Evolutionary conservation across 2,113 vertebrate species (phyloP), one percentile per base, ranked within the genome.

Genomic region (Sisor rabdophorus): DNA sequence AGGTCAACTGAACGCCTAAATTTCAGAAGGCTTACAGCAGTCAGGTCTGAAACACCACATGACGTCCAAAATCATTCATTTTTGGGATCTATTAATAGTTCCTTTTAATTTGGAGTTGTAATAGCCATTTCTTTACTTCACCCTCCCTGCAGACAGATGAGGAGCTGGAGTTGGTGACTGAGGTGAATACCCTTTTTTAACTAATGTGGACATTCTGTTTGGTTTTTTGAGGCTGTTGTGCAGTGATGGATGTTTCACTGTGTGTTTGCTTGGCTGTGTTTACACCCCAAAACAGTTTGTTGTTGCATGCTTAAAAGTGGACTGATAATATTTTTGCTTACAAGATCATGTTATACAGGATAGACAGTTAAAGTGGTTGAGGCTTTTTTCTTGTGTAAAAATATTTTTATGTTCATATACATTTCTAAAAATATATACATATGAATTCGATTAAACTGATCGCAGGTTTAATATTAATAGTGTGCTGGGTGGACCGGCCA

Each of bases 121-220:
- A 83, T 74, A 17, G 22, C 53, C 48, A 40, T 79, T 64, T 74
- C 78, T 63, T 76, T 28, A 17, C 16, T 44, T 58, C 80, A 65
- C 81, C 82, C 83, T 44, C 40, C 76, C 74, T 72, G 81, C 95
- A 98, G 95, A 95, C 95, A 55, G 96, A 98, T 88, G 95, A 98
- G 84, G 96, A 98, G 87, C 89, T 98, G 93, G 95, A 97, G 87
- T 91, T 98, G 96, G 96, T 98, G 92, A 98, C 94, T 95, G 91
- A 90, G 90, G 91, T 92, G 90, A 91, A 90, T 87, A 89, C 81
- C 80, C 79, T n/a, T 79, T 81, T 80, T 79, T 87, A 24, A 24
- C 83, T 85, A 83, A 79, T 85, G 83, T 86, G 74, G 26, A 77
- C 9, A 53, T 68, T 50, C 44, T 73, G 19, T 47, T 22, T 10